A percentile compares a stretch with the other conserved stretches of the same genome.
These are phyloP conservation scores for Nephrocerus scutellatus DNA, from an alignment of 2,888 invertebrate genomes.

Conservation along the genomic window DNA sequence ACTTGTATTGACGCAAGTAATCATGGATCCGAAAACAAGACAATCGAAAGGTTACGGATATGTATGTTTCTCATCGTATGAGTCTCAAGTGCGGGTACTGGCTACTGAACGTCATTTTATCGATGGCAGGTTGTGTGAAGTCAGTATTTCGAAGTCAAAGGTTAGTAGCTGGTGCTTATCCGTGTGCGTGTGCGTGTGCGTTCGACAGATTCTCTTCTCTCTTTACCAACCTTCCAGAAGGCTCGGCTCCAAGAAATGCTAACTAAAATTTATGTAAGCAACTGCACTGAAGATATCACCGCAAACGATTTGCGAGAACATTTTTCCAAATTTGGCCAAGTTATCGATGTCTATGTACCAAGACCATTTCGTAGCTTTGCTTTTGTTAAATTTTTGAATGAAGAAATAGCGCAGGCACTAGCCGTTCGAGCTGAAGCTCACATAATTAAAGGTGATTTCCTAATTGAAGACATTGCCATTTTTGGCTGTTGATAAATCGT, in stretches of 20 bases:
- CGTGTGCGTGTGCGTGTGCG: too few relatives aligned
- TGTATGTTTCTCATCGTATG: slow-evolving; percentile 91
- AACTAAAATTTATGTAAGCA: slow-evolving; percentile 77
- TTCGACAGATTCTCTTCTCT: too few relatives aligned
- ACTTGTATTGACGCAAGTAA: slow-evolving; percentile 95
- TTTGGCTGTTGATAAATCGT: too few relatives aligned
- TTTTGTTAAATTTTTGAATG: slow-evolving; percentile 77
- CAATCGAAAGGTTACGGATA: slow-evolving; percentile 99
- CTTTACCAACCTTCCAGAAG: too few relatives aligned
- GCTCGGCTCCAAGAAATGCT: slow-evolving; percentile 60
- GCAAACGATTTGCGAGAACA: slow-evolving; percentile 72
- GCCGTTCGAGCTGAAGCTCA: slow-evolving; percentile 81
- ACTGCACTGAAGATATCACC: slow-evolving; percentile 72
- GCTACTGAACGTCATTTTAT: slow-evolving; percentile 94
- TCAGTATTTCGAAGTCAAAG: slow-evolving; percentile 95
- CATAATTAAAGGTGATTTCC: slow-evolving; percentile 59
- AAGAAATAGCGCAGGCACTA: slow-evolving; percentile 69
- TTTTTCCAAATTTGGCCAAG: slow-evolving; percentile 72
- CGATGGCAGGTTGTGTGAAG: slow-evolving; percentile 97
- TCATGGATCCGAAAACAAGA: slow-evolving; percentile 84
- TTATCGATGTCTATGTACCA: slow-evolving; percentile 80
- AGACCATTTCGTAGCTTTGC: slow-evolving; percentile 76
- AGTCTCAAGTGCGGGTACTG: slow-evolving; percentile 90
- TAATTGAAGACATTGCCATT: background rate
- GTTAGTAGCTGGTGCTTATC: too few relatives aligned